phyloP scores from a whole-genome alignment of 2,113 vertebrate species.

The Notechis scutatus region DNA sequence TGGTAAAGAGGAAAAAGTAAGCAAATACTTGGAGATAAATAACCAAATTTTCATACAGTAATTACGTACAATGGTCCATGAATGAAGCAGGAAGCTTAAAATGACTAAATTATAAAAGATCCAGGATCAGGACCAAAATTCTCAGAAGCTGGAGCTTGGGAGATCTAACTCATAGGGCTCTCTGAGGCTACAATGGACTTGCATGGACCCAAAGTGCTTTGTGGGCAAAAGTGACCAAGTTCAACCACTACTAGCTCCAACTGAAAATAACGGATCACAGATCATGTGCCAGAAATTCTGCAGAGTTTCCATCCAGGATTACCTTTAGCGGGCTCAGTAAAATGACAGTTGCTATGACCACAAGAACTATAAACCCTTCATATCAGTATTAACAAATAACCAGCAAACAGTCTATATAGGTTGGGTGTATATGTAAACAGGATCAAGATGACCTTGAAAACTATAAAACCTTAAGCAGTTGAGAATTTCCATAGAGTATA shows the following conservation, averaged over 20 bases:
- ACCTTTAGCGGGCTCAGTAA: neutral
- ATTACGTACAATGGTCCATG: neutral
- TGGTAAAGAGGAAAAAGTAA: neutral
- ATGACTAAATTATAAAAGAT: neutral
- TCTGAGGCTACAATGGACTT: neutral
- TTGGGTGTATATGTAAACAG: neutral
- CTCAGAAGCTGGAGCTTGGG: neutral
- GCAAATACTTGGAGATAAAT: neutral
- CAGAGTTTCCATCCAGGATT: neutral
- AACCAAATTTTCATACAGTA: neutral
- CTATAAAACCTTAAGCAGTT: neutral
- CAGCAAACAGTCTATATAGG: neutral
- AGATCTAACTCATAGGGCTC: neutral
- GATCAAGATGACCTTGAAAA: neutral
- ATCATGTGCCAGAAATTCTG: neutral
- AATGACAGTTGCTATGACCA: neutral
- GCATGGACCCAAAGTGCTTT: neutral
- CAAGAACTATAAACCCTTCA: neutral
- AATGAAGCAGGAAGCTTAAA: neutral
- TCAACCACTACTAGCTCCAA: neutral
- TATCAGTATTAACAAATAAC: neutral
- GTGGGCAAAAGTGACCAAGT: neutral
- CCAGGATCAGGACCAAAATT: neutral
- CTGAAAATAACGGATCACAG: neutral
- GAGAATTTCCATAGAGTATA: fast-evolving